phyloP scores from a whole-genome alignment of 1,140 invertebrate species.

The Battus philenor region DNA sequence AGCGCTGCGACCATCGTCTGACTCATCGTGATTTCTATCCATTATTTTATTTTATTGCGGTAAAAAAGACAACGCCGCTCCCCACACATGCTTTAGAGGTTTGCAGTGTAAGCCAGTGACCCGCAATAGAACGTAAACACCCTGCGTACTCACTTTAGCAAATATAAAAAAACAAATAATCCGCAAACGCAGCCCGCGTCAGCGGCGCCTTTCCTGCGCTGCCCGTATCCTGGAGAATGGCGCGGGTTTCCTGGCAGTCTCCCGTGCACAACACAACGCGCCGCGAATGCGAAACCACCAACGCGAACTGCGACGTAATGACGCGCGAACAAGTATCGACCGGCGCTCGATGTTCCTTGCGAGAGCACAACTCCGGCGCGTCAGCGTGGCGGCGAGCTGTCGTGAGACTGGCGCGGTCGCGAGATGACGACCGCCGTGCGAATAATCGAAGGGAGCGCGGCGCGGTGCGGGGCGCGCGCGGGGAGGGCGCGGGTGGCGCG shows the following conservation, averaged over 20 bases:
- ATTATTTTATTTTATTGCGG: no score
- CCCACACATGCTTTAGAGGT: no score
- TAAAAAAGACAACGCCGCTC: no score
- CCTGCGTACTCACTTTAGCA: no score
- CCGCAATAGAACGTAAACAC: no score
- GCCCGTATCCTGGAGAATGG: no score
- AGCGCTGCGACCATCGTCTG: no score
- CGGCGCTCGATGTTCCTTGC: conserved; percentile 29
- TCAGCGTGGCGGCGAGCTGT: conserved; percentile 19
- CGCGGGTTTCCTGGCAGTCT: neutral
- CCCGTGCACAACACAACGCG: conserved; percentile 6
- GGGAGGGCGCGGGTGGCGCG: conserved; percentile 22
- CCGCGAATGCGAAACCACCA: conserved; percentile 7
- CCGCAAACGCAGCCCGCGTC: neutral
- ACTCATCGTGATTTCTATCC: no score
- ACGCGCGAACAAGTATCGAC: conserved; percentile 42
- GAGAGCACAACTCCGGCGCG: conserved; percentile 7
- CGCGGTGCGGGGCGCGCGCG: conserved; percentile 28
- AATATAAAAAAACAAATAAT: neutral
- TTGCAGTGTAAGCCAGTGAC: no score
- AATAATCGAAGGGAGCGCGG: conserved; percentile 25
- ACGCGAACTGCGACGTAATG: conserved; percentile 21
- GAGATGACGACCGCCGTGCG: conserved; percentile 20
- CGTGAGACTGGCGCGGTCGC: conserved; percentile 37
- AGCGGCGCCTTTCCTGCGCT: neutral